Evolutionary conservation across 2,888 invertebrate species (phyloP).

Genomic region (Pinctada fucata): DNA sequence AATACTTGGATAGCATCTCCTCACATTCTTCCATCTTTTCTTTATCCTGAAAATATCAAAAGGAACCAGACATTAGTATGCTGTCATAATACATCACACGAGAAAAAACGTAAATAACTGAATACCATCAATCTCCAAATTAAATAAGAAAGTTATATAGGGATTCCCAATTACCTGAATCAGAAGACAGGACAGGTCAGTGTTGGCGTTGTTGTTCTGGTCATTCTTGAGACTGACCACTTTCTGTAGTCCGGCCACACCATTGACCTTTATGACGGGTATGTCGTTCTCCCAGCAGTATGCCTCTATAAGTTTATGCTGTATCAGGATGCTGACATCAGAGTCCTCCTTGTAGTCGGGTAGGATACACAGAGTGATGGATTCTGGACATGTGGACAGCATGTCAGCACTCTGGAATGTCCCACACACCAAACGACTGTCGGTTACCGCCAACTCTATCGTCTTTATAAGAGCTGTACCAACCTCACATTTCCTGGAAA

Average conservation of each 20-base stretch:
- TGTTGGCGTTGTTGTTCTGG: slow-evolving; percentile 18
- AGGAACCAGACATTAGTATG: too few species aligned
- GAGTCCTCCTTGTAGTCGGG: slow-evolving; percentile 50
- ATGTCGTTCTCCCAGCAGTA: slow-evolving; percentile 75
- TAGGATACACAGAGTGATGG: slow-evolving; percentile 71
- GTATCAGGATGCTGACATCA: slow-evolving; percentile 70
- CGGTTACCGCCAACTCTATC: slow-evolving; percentile 36
- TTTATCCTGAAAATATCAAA: not conserved
- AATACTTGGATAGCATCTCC: not conserved
- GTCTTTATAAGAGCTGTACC: not conserved
- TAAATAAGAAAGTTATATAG: too few species aligned
- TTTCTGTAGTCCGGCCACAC: slow-evolving; percentile 4
- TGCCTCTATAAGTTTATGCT: slow-evolving; percentile 73
- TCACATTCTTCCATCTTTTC: not conserved
- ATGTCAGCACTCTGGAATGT: slow-evolving; percentile 67
- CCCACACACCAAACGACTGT: slow-evolving; percentile 59
- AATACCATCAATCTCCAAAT: too few species aligned
- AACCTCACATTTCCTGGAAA: not conserved
- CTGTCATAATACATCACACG: too few species aligned
- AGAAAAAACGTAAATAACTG: too few species aligned
- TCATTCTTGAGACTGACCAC: slow-evolving; percentile 4
- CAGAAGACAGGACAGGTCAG: slow-evolving; percentile 20
- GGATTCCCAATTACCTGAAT: slow-evolving; percentile 7
- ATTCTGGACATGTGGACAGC: slow-evolving; percentile 67
- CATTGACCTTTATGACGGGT: slow-evolving; percentile 65